These are phyloP conservation scores for Stenoptilia bipunctidactyla DNA, from an alignment of 2,888 invertebrate genomes.

Conservation along the genomic window DNA sequence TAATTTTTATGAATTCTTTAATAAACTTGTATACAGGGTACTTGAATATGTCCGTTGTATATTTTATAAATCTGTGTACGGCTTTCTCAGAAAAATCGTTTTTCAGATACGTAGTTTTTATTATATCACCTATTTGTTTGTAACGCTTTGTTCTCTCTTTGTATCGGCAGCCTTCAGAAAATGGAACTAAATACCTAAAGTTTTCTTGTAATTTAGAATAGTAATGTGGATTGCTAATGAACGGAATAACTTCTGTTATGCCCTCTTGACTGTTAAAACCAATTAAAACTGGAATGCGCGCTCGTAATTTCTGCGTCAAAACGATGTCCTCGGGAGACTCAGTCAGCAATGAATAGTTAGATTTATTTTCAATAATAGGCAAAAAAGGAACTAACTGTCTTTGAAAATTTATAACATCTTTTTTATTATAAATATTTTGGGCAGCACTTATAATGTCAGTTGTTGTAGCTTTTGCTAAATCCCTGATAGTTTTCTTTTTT, in stretches of 20 bases:
- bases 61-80: conserved; percentile 38
- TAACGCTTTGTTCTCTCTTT: conserved; percentile 33
- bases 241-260: conserved; percentile 53
- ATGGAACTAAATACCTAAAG: conserved; percentile 55
- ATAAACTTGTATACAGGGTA: conserved; percentile 57
- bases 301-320: conserved; percentile 6
- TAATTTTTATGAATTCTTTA: conserved; percentile 25
- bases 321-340: conserved; percentile 20
- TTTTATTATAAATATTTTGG: conserved; percentile 37
- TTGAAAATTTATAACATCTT: conserved; percentile 41
- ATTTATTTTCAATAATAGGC: conserved; percentile 34
- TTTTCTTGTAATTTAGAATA: conserved; percentile 33
- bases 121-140: conserved; percentile 28
- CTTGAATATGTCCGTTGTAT: conserved; percentile 50
- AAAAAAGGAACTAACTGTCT: conserved; percentile 48
- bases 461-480: conserved; percentile 26
- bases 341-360: conserved; percentile 30
- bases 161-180: conserved; percentile 37
- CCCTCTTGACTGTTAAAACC: conserved; percentile 64
- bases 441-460: conserved; percentile 34
- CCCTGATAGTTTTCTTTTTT: conserved; percentile 20
- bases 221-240: conserved; percentile 40
- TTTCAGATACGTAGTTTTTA: conserved; percentile 43
- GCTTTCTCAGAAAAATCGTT: conserved; percentile 32
- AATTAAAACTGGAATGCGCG: conserved; percentile 43